Conservation (phyloP, 2,888 invertebrate species). For the Frankliniella fusca region DNA sequence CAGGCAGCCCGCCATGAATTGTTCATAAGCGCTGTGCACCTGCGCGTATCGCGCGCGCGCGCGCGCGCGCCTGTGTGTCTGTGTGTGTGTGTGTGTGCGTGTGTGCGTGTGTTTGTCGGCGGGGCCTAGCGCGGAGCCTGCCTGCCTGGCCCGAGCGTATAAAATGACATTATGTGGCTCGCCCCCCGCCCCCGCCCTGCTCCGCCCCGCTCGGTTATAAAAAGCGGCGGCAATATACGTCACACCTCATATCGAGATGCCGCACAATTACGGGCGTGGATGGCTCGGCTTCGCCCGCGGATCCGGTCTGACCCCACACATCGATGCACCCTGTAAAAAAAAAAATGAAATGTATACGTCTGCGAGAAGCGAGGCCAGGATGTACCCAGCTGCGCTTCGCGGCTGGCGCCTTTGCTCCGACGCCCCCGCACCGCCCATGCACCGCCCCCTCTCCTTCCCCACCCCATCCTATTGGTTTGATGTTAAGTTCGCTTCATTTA, state of each 20-base stretch:
- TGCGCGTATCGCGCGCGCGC: slow-evolving; percentile 12
- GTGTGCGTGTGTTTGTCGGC: neutral
- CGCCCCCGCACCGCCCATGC: too few relatives aligned
- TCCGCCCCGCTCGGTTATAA: neutral
- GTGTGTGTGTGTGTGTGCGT: neutral
- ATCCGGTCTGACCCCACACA: too few relatives aligned
- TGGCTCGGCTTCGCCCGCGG: too few relatives aligned
- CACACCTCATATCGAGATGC: too few relatives aligned
- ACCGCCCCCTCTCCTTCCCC: neutral
- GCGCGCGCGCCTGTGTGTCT: neutral
- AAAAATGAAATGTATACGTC: too few relatives aligned
- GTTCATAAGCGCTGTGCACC: slow-evolving; percentile 24
- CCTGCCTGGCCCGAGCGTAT: neutral
- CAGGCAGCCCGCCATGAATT: slow-evolving; percentile 7
- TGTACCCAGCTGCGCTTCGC: too few relatives aligned
- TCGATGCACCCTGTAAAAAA: too few relatives aligned
- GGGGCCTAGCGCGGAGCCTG: neutral
- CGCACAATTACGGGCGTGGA: too few relatives aligned
- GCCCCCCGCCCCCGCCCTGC: neutral
- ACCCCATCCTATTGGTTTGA: slow-evolving; percentile 12
- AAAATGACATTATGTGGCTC: slow-evolving; percentile 22
- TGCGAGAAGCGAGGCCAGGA: too few relatives aligned
- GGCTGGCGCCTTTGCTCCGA: too few relatives aligned
- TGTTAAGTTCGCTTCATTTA: slow-evolving; percentile 20
- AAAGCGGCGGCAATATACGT: neutral